Evolutionary conservation across 1,140 invertebrate genomes (phyloP), one percentile per base, ranked within the genome.

Genomic region (Drosophila bifasciata): DNA sequence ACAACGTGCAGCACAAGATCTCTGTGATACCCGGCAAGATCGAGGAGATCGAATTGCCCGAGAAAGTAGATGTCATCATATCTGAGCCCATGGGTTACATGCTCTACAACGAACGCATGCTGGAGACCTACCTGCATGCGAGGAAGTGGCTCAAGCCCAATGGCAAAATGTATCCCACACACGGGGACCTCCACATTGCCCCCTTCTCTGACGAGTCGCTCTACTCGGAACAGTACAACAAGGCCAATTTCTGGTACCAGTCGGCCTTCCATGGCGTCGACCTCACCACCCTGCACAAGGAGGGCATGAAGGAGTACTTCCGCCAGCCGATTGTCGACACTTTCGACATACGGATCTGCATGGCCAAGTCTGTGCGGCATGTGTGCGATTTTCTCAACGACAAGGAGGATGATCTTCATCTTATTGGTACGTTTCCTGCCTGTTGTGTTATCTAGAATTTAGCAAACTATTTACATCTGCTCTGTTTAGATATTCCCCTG

Each of bases 1-100:
- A 99, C 92, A 96, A 97, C 90, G 93, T 98, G 19, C 94, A 95
- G 61, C 95, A 96, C 85, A 95, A 95, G 85, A 98, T 99, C 57
- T 93, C 96, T 68, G 97, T 99, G 1, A 96, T 99, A 81, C 95
- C 98, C 45, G 99, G 99, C 6, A 99, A 99, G 94, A 98, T 99
- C 76, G 99, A 99, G 93, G 99, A 99, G 93, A 97, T 99, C 45
- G 96, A 97, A 62, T 92, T 99, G 62, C 98, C 98, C 5, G 98
- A 99, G 92, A 94, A 94, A 80, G 98, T 99, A 11, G 98, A 99
- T 93, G 95, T 99, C 25, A 99, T 99, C 80, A 98, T 99, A 67
- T 99, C 98, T 7, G 99, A 99, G 92, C 99, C 99, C 0, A 99
- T 99, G 99, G 99, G 99, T 23, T 99, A 99, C 89, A 99, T 99